These are phyloP conservation scores for Crocuta crocuta DNA, from an alignment of 2,113 vertebrate species.

Conservation along the genomic window DNA sequence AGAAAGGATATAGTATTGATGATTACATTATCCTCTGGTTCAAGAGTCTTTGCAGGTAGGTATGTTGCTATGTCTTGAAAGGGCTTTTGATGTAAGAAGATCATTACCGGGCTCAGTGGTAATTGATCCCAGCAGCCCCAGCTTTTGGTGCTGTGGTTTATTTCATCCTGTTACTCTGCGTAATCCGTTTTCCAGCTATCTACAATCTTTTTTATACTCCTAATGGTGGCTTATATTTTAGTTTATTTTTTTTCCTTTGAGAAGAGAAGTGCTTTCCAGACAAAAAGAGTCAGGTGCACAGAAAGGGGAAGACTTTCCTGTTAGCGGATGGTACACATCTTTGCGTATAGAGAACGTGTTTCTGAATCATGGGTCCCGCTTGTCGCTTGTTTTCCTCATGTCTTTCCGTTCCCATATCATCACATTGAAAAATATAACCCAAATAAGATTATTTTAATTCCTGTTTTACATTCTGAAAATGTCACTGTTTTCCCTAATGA, in stretches of 20 bases:
- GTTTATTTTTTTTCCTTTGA: conserved; percentile 40
- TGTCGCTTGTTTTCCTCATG: not conserved
- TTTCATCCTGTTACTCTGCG: conserved; percentile 50
- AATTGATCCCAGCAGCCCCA: conserved; percentile 89
- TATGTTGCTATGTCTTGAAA: conserved; percentile 89
- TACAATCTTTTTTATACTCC: conserved; percentile 75
- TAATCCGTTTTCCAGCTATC: conserved; percentile 79
- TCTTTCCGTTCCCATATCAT: not conserved
- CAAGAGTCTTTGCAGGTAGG: conserved; percentile 91
- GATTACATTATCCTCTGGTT: conserved; percentile 91
- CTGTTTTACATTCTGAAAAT: not conserved
- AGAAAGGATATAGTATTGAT: conserved; percentile 89
- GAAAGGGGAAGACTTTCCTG: conserved; percentile 9
- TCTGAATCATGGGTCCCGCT: not conserved
- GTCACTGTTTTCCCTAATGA: not conserved
- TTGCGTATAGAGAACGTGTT: conserved; percentile 43
- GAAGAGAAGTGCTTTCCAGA: conserved; percentile 39
- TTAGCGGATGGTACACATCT: not conserved
- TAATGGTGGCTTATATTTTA: conserved; percentile 72
- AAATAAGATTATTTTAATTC: not conserved
- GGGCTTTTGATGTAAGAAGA: conserved; percentile 91
- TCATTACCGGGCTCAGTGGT: conserved; percentile 92
- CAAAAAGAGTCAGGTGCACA: not conserved
- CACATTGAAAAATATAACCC: not conserved
- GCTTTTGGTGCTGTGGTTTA: conserved; percentile 68